Evolutionary conservation across 2,113 vertebrate species (phyloP), one percentile per base, ranked within the genome.

Genomic region (Passer montanus): DNA sequence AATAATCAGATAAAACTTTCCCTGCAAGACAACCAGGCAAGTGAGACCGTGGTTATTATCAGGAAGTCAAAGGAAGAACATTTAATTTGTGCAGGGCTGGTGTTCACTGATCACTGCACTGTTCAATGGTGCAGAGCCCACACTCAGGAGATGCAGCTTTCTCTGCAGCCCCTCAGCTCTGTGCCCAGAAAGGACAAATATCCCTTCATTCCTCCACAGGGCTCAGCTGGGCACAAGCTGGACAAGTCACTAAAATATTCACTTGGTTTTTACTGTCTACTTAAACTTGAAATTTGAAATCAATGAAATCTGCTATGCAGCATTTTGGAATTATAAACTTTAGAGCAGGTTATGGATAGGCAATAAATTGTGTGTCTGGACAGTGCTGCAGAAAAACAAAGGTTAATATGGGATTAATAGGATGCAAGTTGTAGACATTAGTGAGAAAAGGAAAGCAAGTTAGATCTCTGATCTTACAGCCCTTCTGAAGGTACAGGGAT

Each of bases 1-100:
- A 12, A 99, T 99, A 83, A 99, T 89, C 97, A 99, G 97, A 94
- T 99, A 99, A 93, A 99, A 98, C 96, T 99, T 99, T 2, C 99
- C 99, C 99, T 99, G 97, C 31, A 96, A 91, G 79, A 84, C 60
- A 94, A 85, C 15, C 84, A 84, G 94, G 66, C 39, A 79, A 95
- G 86, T 27, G 50, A 91, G 20, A 14, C 5, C 5, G 0, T 3
- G n/a, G 13, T 35, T 15, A 59, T 79, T 28, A 70, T 14, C 78
- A 73, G 74, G 56, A 77, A 90, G 59, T 15, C 77, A 66, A 63
- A 95, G 76, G 20, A 26, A 39, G 47, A 47, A 35, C 50, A 26
- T 24, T 39, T 70, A 30, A 62, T 31, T 47, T 75, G 24, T 41
- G 37, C 37, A 35, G 28, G 76, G 62, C 77, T 81, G 94, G 21